These are phyloP conservation scores for Coleophora deauratella DNA, from an alignment of 2,888 invertebrate species.

Conservation along the genomic window DNA sequence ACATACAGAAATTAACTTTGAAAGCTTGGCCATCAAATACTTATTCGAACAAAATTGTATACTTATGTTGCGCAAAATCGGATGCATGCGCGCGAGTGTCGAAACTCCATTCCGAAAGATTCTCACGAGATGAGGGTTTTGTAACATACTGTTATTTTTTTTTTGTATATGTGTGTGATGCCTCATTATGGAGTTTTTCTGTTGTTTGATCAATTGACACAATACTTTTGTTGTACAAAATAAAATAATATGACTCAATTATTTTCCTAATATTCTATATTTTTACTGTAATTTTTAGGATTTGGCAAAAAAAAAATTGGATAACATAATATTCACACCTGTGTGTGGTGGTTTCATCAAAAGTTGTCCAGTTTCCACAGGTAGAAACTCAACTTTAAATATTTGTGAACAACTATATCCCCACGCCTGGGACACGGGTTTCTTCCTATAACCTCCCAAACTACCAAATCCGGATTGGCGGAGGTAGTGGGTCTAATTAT, in stretches of 20 bases:
- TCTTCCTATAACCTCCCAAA: not conserved
- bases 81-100: constrained; percentile 33
- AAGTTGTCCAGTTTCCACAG: no score
- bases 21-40: no score
- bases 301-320: no score
- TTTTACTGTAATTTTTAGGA: no score
- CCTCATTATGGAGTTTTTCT: not conserved
- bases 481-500: no score
- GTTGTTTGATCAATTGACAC: constrained; percentile 1
- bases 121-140: constrained; percentile 45
- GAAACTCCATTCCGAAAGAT: constrained; percentile 21
- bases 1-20: no score
- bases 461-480: not conserved
- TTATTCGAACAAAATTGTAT: constrained; percentile 19
- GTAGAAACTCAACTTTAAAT: no score
- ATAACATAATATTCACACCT: no score
- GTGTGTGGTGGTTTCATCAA: no score
- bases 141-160: constrained; percentile 29
- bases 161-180: constrained; percentile 22
- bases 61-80: constrained; percentile 44
- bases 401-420: no score
- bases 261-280: no score
- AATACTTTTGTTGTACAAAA: not conserved
- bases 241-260: not conserved
- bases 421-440: no score